Evolutionary conservation across 2,888 invertebrate species (phyloP).

Genomic region (Allygus modestus): DNA sequence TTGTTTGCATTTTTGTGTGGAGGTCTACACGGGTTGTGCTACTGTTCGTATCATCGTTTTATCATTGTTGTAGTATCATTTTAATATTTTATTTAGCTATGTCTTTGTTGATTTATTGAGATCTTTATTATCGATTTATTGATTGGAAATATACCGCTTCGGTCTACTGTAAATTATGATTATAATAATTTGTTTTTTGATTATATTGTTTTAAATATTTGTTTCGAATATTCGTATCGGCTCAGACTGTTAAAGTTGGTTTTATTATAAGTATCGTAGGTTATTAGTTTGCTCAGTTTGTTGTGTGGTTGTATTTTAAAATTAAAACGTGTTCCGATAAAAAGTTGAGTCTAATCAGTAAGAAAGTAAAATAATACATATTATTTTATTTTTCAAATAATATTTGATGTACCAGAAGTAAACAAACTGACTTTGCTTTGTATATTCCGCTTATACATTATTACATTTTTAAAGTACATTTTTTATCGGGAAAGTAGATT

Average conservation of each 20-base stretch:
- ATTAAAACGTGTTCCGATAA: slow-evolving; percentile 12
- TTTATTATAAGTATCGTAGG: slow-evolving; percentile 2
- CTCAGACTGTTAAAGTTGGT: background rate
- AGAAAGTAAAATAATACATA: background rate
- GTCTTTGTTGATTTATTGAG: slow-evolving; percentile 40
- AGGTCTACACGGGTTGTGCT: slow-evolving; percentile 38
- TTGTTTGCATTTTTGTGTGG: slow-evolving; percentile 42
- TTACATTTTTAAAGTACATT: background rate
- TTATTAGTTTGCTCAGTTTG: slow-evolving; percentile 16
- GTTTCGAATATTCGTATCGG: background rate
- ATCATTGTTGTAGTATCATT: slow-evolving; percentile 49
- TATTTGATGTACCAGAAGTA: background rate
- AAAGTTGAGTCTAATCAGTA: background rate
- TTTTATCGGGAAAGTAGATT: background rate
- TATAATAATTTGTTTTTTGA: background rate
- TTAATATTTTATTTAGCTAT: slow-evolving; percentile 52
- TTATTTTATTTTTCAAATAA: background rate
- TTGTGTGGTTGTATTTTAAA: background rate
- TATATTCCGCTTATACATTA: slow-evolving; percentile 27
- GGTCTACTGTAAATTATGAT: background rate
- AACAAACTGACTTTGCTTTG: background rate
- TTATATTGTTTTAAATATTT: background rate
- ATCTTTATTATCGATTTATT: slow-evolving; percentile 3
- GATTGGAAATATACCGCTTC: background rate
- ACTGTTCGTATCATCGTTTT: slow-evolving; percentile 26